A percentile compares a stretch with the other conserved stretches of the same genome.
Evolutionary conservation across 2,888 invertebrate species (phyloP).

Genomic region (Melangyna quadrimaculata): DNA sequence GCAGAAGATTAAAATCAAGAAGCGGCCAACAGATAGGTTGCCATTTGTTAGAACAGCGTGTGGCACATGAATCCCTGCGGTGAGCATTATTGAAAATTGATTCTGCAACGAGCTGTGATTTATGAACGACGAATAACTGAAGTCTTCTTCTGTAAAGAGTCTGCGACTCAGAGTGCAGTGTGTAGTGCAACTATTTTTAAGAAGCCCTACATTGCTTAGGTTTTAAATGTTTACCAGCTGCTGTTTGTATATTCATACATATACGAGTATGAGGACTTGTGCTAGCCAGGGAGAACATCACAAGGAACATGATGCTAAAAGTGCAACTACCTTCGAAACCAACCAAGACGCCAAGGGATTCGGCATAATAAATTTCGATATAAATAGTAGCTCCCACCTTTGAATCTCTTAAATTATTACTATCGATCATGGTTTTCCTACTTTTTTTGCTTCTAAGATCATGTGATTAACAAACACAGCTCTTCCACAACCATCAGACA

Average conservation of each 20-base stretch:
- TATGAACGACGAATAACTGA: slow-evolving; percentile 70
- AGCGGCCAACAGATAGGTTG: slow-evolving; percentile 73
- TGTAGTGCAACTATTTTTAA: not conserved
- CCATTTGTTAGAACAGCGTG: slow-evolving; percentile 75
- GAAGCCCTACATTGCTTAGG: slow-evolving; percentile 34
- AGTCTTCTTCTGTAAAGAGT: slow-evolving; percentile 39
- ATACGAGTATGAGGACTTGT: not conserved
- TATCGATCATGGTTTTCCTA: slow-evolving; percentile 59
- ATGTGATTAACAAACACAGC: slow-evolving; percentile 3
- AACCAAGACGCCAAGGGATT: slow-evolving; percentile 14
- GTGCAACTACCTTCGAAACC: slow-evolving; percentile 25
- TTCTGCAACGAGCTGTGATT: slow-evolving; percentile 72
- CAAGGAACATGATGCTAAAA: not conserved
- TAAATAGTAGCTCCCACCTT: slow-evolving; percentile 70
- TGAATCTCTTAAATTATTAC: slow-evolving; percentile 61
- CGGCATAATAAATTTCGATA: slow-evolving; percentile 64
- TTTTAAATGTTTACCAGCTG: slow-evolving; percentile 46
- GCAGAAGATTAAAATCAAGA: slow-evolving; percentile 74
- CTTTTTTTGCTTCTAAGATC: not conserved
- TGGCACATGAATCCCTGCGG: slow-evolving; percentile 73
- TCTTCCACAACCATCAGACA: not conserved
- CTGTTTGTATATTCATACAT: not conserved
- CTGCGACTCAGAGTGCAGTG: not conserved
- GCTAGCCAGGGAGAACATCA: not conserved
- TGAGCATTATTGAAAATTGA: slow-evolving; percentile 75